Percentiles rank a stretch among this genome's conserved stretches.
Evolutionary conservation across 2,797 vertebrate genomes (phyloP).

Genomic region (Lindbergichthys nudifrons): DNA sequence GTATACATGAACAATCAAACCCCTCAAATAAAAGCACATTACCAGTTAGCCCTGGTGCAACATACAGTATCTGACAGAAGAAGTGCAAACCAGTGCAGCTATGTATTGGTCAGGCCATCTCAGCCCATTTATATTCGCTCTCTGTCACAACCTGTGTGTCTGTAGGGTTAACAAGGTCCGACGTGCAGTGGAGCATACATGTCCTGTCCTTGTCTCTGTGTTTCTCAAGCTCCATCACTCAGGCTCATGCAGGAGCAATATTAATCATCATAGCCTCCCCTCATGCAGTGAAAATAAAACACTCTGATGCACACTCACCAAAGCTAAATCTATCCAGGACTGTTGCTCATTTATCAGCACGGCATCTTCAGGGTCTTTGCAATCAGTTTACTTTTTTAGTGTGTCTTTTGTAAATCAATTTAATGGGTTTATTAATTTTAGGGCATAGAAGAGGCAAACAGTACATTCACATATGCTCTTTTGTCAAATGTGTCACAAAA

Average conservation of each 20-base stretch:
- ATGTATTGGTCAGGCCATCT: constrained; percentile 28
- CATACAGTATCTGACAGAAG: constrained; percentile 32
- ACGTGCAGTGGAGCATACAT: constrained; percentile 57
- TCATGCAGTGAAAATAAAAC: constrained; percentile 66
- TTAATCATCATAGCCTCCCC: constrained; percentile 66
- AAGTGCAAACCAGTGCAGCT: constrained; percentile 31
- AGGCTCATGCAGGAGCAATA: constrained; percentile 57
- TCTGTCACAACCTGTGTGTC: constrained; percentile 57
- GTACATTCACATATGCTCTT: background rate
- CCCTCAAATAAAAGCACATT: background rate
- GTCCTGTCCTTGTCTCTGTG: constrained; percentile 66
- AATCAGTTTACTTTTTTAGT: background rate
- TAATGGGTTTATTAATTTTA: background rate
- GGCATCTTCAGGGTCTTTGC: constrained; percentile 2
- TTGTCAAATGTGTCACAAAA: background rate
- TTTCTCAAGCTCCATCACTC: constrained; percentile 69
- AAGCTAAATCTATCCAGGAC: constrained; percentile 56
- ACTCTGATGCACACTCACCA: constrained; percentile 39
- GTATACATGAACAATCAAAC: constrained; percentile 10
- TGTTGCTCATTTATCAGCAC: constrained; percentile 30
- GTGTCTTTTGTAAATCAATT: constrained; percentile 12
- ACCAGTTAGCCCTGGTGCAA: background rate
- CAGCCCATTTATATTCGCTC: constrained; percentile 49
- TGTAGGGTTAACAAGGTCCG: constrained; percentile 52
- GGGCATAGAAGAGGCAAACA: background rate